Percentiles rank a stretch among this genome's conserved stretches.
phyloP scores from a whole-genome alignment of 2,113 vertebrate genomes.

The Anthoscopus minutus region DNA sequence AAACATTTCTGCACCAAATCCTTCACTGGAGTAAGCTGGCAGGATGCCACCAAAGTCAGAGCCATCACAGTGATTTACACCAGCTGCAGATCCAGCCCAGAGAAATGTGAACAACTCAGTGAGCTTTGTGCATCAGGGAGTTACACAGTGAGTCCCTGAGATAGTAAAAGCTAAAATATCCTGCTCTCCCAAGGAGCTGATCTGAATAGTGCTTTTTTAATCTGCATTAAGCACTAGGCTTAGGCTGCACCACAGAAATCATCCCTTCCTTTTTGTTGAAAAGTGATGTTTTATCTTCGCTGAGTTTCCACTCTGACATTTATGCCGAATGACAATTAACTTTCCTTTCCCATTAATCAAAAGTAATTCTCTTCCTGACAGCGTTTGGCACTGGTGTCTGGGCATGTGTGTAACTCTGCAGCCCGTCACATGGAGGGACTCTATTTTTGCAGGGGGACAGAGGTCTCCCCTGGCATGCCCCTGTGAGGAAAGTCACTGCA shows the following conservation, averaged over 20 bases:
- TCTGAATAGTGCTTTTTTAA: neutral
- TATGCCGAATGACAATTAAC: slow-evolving; percentile 27
- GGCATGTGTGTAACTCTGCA: neutral
- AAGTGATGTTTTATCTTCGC: neutral
- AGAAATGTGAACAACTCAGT: neutral
- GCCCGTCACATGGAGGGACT: neutral
- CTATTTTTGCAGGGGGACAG: neutral
- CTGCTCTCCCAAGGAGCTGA: neutral
- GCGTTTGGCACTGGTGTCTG: neutral
- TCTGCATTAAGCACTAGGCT: neutral
- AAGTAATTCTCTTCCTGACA: slow-evolving; percentile 16
- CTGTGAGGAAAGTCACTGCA: fast-evolving
- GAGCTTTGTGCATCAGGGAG: neutral
- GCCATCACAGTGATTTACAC: neutral
- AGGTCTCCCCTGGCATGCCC: neutral
- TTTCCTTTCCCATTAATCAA: slow-evolving; percentile 41
- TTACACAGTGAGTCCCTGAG: neutral
- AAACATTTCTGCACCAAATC: slow-evolving; percentile 50
- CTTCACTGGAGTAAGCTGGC: slow-evolving; percentile 30
- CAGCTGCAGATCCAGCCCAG: slow-evolving; percentile 9
- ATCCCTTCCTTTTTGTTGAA: neutral
- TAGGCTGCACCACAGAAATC: neutral
- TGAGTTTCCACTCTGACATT: slow-evolving; percentile 32
- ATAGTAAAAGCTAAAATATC: neutral
- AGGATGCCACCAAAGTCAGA: neutral